phyloP scores from a whole-genome alignment of 2,888 invertebrate genomes.

The Bombylius discolor region DNA sequence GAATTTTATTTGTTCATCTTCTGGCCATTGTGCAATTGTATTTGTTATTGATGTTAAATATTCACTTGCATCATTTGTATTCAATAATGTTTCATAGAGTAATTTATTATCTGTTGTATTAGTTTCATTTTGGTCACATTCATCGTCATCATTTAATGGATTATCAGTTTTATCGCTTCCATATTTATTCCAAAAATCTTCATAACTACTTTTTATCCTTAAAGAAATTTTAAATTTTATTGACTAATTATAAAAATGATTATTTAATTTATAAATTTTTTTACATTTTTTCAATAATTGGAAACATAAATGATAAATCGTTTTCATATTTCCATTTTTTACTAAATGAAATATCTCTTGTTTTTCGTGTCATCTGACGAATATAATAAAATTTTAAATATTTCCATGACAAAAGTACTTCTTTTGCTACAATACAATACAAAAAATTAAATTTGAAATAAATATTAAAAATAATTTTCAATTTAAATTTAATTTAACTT shows the following conservation, averaged over 20 bases:
- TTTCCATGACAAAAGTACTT: too few relatives aligned
- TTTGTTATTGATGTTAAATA: neutral
- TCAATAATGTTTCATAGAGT: too few relatives aligned
- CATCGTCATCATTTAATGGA: neutral
- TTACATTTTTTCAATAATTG: neutral
- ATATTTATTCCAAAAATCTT: too few relatives aligned
- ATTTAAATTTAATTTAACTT: too few relatives aligned
- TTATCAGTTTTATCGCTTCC: neutral
- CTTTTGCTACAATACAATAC: too few relatives aligned
- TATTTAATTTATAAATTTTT: neutral
- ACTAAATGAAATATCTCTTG: too few relatives aligned
- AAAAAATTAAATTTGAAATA: too few relatives aligned
- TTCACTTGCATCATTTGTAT: neutral
- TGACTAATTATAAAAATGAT: neutral
- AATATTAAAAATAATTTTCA: too few relatives aligned
- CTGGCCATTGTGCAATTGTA: neutral
- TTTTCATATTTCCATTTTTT: neutral
- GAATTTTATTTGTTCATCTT: neutral
- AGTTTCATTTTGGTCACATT: neutral
- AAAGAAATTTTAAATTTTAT: neutral
- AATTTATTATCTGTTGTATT: too few relatives aligned
- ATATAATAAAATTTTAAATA: too few relatives aligned
- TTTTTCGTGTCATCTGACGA: too few relatives aligned
- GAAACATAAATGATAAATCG: neutral
- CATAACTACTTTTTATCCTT: too few relatives aligned